Evolutionary conservation across 2,113 vertebrate genomes (phyloP), one percentile per base, ranked within the genome.

Genomic region (Garra rufa): DNA sequence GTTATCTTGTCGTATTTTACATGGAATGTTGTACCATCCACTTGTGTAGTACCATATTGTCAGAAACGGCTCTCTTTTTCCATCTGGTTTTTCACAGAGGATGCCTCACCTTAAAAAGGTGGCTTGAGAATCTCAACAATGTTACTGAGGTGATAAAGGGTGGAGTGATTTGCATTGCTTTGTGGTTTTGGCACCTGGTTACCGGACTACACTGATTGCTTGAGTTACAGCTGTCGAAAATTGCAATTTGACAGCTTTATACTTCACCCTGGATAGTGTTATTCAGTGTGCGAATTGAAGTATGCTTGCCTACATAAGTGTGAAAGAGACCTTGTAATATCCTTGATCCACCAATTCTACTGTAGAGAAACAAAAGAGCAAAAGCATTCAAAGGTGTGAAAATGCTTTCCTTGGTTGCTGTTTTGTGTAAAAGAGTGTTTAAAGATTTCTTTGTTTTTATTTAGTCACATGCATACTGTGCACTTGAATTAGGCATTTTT

Each of bases 161-260:
- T 69, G 61, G 26, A 50, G 11, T 34, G 6, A 34, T 70, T 38
- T 69, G 10, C 63, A 52, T 52, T 52, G 30, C 28, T 28, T 15
- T 81, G 79, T 48, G 43, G 26, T 14, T 81, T 52, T 81, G 26
- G 61, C 57, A 21, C 41, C 4, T 8, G 15, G n/a, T 13, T 50
- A 21, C 38, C 3, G 24, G 14, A 43, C 55, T 79, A 6, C 57
- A 3, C 38, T 79, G 38, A 65, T 34, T 52, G 24, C 26, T 67
- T n/a, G 43, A 44, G 11, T 48, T 67, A 46, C 24, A 81, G 38
- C 30, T 57, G 5, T 46, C 7, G 6, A 65, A 79, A 59, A 75
- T 75, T 48, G 71, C 43, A 76, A 30, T 76, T 76, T 76, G 73
- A 76, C 73, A 2, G 73, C 44, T 76, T 52, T 76, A 76, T 52